phyloP scores from a whole-genome alignment of 2,113 vertebrate species.

The Psephotus haematonotus region DNA sequence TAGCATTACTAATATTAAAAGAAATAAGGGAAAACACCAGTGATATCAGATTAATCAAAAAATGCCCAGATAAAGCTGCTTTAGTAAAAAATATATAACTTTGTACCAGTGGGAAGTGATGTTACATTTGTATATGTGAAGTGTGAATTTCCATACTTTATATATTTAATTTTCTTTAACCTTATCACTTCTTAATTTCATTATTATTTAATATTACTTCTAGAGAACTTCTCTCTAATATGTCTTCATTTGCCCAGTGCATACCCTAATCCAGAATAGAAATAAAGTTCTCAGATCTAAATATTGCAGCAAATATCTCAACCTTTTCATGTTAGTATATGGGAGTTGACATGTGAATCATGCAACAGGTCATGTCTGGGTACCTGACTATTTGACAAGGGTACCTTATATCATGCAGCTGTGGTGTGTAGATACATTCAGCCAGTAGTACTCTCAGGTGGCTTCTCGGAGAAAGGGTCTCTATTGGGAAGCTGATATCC shows the following conservation, averaged over 20 bases:
- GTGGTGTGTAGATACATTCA: not conserved
- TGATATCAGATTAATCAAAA: not conserved
- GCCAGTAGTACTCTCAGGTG: not conserved
- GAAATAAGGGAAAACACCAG: not conserved
- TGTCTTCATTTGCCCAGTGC: not conserved
- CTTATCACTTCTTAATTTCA: not conserved
- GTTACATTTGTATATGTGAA: not conserved
- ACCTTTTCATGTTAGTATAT: not conserved
- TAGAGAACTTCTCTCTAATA: not conserved
- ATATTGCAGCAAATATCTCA: not conserved
- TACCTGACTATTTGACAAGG: no score
- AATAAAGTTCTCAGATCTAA: not conserved
- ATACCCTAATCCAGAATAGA: not conserved
- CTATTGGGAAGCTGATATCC: not conserved
- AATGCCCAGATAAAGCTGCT: not conserved
- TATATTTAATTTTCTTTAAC: not conserved
- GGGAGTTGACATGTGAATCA: accelerated
- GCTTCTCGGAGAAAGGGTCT: not conserved
- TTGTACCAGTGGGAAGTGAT: not conserved
- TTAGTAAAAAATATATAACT: not conserved
- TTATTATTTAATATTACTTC: not conserved
- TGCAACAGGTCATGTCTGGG: accelerated
- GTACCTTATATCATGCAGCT: no score
- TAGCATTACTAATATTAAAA: not conserved
- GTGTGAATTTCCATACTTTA: not conserved